Percentiles rank a stretch among this genome's conserved stretches.
These are phyloP conservation scores for Drosophila kikkawai DNA, from an alignment of 1,140 invertebrate species.

Conservation along the genomic window DNA sequence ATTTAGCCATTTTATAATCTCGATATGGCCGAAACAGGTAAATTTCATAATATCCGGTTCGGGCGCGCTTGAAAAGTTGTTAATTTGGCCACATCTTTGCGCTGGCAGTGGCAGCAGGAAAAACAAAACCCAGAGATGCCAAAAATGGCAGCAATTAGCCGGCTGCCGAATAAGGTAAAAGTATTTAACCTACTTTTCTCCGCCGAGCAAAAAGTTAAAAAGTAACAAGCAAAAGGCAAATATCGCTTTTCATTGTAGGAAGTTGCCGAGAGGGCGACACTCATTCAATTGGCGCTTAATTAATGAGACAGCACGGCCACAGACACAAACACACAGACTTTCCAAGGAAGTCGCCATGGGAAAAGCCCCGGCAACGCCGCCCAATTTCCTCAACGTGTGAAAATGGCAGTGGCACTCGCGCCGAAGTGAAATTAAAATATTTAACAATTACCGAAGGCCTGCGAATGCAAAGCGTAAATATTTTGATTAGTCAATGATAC, in stretches of 20 bases:
- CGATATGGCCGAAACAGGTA: slow-evolving; percentile 75
- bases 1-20: slow-evolving; percentile 79
- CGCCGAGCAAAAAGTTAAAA: neutral
- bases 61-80: slow-evolving; percentile 80
- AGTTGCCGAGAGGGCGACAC: slow-evolving; percentile 28
- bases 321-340: slow-evolving; percentile 7
- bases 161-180: slow-evolving; percentile 74
- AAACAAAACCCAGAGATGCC: slow-evolving; percentile 53
- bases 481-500: slow-evolving; percentile 65
- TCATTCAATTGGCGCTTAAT: slow-evolving; percentile 64
- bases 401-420: slow-evolving; percentile 38
- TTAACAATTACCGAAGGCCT: slow-evolving; percentile 41
- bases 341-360: slow-evolving; percentile 67
- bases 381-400: slow-evolving; percentile 62
- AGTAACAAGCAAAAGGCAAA: neutral
- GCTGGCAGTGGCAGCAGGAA: slow-evolving; percentile 28
- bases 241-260: slow-evolving; percentile 68
- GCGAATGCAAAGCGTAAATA: slow-evolving; percentile 56
- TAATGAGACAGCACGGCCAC: slow-evolving; percentile 52
- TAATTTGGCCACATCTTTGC: slow-evolving; percentile 65
- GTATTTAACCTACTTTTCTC: slow-evolving; percentile 76
- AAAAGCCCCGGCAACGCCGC: slow-evolving; percentile 8
- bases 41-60: slow-evolving; percentile 83
- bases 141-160: slow-evolving; percentile 78
- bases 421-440: slow-evolving; percentile 62